Conservation (phyloP, 1,140 invertebrate genomes). For the Branchinecta lindahli region DNA sequence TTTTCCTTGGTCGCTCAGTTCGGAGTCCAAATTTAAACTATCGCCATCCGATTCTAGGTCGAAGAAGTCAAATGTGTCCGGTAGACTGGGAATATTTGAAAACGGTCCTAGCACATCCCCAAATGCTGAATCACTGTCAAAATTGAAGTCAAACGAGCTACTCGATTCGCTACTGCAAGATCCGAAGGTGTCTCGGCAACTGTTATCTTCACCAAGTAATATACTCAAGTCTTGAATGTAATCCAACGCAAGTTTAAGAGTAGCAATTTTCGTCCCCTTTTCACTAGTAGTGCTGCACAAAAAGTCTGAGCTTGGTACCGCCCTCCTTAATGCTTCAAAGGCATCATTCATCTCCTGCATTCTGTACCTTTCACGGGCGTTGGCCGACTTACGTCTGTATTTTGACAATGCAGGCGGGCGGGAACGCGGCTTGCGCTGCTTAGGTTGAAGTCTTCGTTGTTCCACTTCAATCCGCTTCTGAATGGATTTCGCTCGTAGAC, state of each 20-base stretch:
- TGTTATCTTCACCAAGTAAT: constrained; percentile 30
- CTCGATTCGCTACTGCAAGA: constrained; percentile 26
- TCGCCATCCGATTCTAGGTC: constrained; percentile 40
- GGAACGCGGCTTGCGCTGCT: constrained; percentile 40
- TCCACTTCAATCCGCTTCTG: constrained; percentile 37
- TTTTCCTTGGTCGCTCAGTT: constrained; percentile 15
- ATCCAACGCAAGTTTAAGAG: constrained; percentile 65
- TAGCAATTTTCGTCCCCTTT: constrained; percentile 76
- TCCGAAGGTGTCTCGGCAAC: constrained; percentile 14
- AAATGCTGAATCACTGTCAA: constrained; percentile 26
- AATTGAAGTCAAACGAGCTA: constrained; percentile 26
- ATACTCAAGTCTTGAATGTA: constrained; percentile 53
- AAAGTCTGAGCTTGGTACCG: constrained; percentile 43
- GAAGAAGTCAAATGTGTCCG: constrained; percentile 30
- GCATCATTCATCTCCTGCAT: constrained; percentile 79
- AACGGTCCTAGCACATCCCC: constrained; percentile 26
- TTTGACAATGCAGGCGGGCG: constrained; percentile 70
- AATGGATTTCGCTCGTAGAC: constrained; percentile 36
- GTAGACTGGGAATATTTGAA: constrained; percentile 29
- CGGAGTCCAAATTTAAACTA: constrained; percentile 31
- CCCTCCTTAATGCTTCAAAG: constrained; percentile 57
- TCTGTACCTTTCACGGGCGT: constrained; percentile 62
- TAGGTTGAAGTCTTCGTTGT: constrained; percentile 15
- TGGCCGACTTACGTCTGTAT: constrained; percentile 73
- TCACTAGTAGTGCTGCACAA: constrained; percentile 39